Conservation (phyloP, 2,797 vertebrate genomes). For the Poecilia velifera region DNA sequence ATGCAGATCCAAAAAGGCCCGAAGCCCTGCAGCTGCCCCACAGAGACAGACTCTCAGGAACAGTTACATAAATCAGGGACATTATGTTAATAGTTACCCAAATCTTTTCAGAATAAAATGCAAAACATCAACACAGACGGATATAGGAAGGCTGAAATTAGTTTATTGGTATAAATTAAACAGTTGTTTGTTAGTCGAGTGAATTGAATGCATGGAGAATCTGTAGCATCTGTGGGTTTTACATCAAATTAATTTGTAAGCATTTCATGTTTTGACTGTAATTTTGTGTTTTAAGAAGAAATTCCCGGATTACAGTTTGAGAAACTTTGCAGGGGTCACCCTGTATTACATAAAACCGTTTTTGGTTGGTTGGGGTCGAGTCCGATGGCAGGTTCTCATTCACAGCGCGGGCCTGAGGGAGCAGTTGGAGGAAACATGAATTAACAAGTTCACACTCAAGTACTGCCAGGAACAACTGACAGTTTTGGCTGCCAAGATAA, state of each 20-base stretch:
- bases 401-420: slow-evolving; percentile 27
- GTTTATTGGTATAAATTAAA: slow-evolving; percentile 4
- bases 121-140: not conserved
- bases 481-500: slow-evolving; percentile 1
- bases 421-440: slow-evolving; percentile 20
- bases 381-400: slow-evolving; percentile 19
- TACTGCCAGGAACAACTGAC: slow-evolving; percentile 52
- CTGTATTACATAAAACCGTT: not conserved
- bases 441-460: slow-evolving; percentile 63
- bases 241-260: not conserved
- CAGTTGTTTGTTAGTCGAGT: not conserved
- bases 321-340: not conserved
- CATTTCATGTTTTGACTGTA: not conserved
- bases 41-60: slow-evolving; percentile 53
- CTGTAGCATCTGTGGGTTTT: not conserved
- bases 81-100: slow-evolving; percentile 29
- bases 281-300: not conserved
- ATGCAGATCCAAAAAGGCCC: slow-evolving; percentile 16
- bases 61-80: slow-evolving; percentile 75
- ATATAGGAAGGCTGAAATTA: not conserved
- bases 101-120: not conserved
- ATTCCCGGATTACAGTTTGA: not conserved
- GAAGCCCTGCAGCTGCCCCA: slow-evolving; percentile 59
- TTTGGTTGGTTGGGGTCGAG: slow-evolving; percentile 2
- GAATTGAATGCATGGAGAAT: not conserved